Evolutionary conservation across 2,113 vertebrate genomes (phyloP), one percentile per base, ranked within the genome.

Genomic region (Choloepus hoffmanni): DNA sequence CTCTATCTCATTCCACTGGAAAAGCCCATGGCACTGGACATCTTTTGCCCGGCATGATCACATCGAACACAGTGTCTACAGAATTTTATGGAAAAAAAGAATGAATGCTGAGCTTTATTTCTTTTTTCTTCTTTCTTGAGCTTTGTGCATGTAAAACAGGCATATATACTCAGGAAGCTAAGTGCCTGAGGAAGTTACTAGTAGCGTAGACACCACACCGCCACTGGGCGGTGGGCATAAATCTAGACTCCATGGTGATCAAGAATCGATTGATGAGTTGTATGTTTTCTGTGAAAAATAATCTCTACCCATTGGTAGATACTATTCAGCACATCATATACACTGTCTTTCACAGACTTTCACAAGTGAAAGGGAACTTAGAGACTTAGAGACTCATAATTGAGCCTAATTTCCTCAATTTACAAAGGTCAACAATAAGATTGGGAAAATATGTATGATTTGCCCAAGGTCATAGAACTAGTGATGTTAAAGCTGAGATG

Each of bases 211-310:
- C 77, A 73, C 26, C 90, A 63, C 84, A 43, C 36, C 33, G 30
- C 9, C 33, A 73, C 23, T 62, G 28, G 28, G 7, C 67, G 28
- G 26, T 40, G 45, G 28, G 3, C 48, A 11, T 73, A 76, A 94
- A 78, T 92, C 67, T 76, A 72, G 26, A 40, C 43, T 23, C 62
- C 86, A 40, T 30, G 36, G 60, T 68, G 36, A 70, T 62, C 53
- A 83, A 87, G 18, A 72, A 19, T 3, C 90, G 72, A 88, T 4
- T 45, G 43, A 68, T 68, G 11, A 48, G 5, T 33, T 48, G 60
- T 68, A 28, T 50, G 53, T 62, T 83, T 87, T 68, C 58, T 82
- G 40, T 88, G 82, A 89, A 96, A 58, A 91, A 89, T 79, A 70
- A 89, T 79, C 74, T 60, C 30, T 86, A 36, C 19, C 6, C 30